Conservation (phyloP, 2,797 vertebrate genomes). For the Coregonus sp. region DNA sequence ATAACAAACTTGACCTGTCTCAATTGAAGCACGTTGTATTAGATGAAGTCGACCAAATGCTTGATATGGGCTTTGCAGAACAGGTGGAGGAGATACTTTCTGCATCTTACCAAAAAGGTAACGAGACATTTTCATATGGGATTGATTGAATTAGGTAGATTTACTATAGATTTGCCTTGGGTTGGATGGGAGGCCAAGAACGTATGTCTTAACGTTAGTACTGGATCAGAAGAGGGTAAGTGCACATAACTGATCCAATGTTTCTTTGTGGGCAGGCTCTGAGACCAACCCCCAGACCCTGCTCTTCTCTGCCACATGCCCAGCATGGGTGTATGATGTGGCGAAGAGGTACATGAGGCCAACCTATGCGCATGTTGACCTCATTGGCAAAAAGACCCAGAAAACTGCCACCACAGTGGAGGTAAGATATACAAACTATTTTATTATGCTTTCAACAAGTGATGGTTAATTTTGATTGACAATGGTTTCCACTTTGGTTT, state of each 20-base stretch:
- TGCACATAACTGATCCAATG: background rate
- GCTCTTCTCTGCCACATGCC: conserved; percentile 97
- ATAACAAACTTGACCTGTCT: conserved; percentile 86
- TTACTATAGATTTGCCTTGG: background rate
- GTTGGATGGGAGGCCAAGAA: background rate
- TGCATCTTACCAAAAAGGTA: conserved; percentile 90
- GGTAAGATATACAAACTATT: conserved; percentile 68
- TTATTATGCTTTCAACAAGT: no score
- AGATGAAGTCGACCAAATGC: conserved; percentile 98
- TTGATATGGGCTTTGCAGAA: conserved; percentile 98
- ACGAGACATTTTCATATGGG: background rate
- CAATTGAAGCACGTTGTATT: conserved; percentile 88
- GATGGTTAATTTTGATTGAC: no score
- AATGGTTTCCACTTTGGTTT: no score
- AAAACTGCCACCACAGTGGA: conserved; percentile 93
- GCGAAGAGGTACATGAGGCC: conserved; percentile 96
- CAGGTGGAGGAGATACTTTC: conserved; percentile 95
- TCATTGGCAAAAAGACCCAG: conserved; percentile 92
- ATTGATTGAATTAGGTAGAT: background rate
- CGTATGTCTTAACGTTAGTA: background rate
- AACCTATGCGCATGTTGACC: conserved; percentile 87
- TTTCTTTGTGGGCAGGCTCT: conserved; percentile 67
- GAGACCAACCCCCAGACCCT: conserved; percentile 91
- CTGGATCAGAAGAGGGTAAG: background rate
- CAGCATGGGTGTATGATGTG: conserved; percentile 93